These are phyloP conservation scores for Drosophila nr. medialis DNA, from an alignment of 2,888 invertebrate species.

Conservation along the genomic window DNA sequence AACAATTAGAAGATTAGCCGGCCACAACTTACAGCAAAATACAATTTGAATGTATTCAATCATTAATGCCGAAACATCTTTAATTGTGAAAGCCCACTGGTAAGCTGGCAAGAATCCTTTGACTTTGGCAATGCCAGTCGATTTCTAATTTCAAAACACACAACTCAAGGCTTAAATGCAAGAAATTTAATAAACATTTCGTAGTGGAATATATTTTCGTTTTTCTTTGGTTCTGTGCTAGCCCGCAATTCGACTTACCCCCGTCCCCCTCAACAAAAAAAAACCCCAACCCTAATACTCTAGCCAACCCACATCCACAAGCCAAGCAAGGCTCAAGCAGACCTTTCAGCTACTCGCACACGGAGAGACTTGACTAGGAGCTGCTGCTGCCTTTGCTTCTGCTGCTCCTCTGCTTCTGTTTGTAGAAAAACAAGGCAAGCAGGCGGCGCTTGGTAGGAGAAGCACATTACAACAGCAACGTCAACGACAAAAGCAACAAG, in stretches of 20 bases:
- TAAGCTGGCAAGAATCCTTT: slow-evolving; percentile 28
- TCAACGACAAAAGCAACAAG: slow-evolving; percentile 50
- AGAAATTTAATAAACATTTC: slow-evolving; percentile 81
- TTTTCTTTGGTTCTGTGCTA: slow-evolving; percentile 33
- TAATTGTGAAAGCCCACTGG: slow-evolving; percentile 27
- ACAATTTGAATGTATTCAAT: slow-evolving; percentile 42
- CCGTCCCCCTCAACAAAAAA: not conserved
- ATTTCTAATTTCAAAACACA: slow-evolving; percentile 56
- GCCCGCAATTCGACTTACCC: slow-evolving; percentile 14
- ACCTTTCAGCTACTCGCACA: slow-evolving; percentile 35
- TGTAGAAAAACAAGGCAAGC: slow-evolving; percentile 68
- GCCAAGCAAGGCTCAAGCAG: slow-evolving; percentile 46
- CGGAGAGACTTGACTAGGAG: slow-evolving; percentile 58
- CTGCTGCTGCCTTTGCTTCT: slow-evolving; percentile 26
- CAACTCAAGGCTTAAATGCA: slow-evolving; percentile 74
- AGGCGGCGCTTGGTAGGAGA: slow-evolving; percentile 49
- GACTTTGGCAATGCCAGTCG: slow-evolving; percentile 42
- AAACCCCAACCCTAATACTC: slow-evolving; percentile 1
- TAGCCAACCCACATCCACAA: slow-evolving; percentile 38
- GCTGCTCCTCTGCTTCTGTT: slow-evolving; percentile 60
- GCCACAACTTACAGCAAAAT: not conserved
- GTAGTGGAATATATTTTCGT: slow-evolving; percentile 68
- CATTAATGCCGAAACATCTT: slow-evolving; percentile 48
- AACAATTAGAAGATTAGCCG: not conserved
- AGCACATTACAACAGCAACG: slow-evolving; percentile 70